Evolutionary conservation across 2,113 vertebrate genomes (phyloP).

Genomic region (Sturnus vulgaris): DNA sequence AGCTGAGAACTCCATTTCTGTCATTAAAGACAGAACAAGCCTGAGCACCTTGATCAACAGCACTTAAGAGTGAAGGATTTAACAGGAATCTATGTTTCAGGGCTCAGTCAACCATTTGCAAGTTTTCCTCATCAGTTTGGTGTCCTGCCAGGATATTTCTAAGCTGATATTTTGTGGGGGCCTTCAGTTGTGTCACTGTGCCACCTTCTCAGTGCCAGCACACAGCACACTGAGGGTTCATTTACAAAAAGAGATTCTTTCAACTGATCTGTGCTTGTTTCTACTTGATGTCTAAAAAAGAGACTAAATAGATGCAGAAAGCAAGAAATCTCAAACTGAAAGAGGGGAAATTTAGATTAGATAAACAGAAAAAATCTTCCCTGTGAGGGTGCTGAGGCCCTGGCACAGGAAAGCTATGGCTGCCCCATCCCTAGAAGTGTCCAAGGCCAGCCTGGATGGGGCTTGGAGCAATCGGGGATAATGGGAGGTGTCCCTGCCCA

Average conservation of each 20-base stretch:
- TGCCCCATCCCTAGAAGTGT: not conserved
- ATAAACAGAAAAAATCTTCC: not conserved
- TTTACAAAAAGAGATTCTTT: not conserved
- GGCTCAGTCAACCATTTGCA: not conserved
- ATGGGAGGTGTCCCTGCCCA: not conserved
- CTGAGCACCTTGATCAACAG: not conserved
- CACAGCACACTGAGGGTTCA: not conserved
- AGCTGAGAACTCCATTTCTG: not conserved
- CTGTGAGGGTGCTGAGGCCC: not conserved
- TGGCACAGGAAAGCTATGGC: not conserved
- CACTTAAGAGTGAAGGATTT: not conserved
- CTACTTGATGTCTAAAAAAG: not conserved
- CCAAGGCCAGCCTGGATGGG: not conserved
- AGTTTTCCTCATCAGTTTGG: not conserved
- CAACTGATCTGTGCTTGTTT: not conserved
- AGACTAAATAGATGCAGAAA: not conserved
- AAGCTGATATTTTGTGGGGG: not conserved
- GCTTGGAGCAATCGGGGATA: not conserved
- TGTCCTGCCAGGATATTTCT: not conserved
- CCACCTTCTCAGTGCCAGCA: not conserved
- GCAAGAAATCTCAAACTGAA: not conserved
- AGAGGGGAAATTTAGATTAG: not conserved
- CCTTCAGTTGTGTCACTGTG: not conserved
- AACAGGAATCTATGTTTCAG: not conserved
- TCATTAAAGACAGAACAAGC: not conserved